Conservation (phyloP, 2,888 invertebrate genomes). For the Synergus japonicus region DNA sequence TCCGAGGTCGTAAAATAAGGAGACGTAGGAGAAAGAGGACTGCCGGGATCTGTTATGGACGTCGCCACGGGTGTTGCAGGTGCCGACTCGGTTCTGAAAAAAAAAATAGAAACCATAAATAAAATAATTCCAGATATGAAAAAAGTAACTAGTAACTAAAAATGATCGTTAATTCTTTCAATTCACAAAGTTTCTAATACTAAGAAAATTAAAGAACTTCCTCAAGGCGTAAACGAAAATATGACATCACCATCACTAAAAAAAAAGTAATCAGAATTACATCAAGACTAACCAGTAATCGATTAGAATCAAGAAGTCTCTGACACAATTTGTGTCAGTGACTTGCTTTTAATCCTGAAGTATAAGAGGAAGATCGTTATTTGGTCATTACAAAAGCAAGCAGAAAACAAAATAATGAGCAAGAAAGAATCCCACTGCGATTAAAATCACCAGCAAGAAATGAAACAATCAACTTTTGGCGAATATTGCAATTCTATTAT, state of each 20-base stretch:
- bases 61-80: conserved; percentile 63
- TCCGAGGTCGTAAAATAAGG: conserved; percentile 84
- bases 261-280: not conserved
- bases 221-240: not conserved
- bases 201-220: not conserved
- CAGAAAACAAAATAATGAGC: not conserved
- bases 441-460: not conserved
- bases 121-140: not conserved
- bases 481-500: not conserved
- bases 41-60: conserved; percentile 71
- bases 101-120: conserved; percentile 2
- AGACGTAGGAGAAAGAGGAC: conserved; percentile 81
- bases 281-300: not conserved
- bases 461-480: not conserved
- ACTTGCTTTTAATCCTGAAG: conserved; percentile 3
- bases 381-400: not conserved
- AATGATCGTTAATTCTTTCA: not conserved
- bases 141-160: not conserved
- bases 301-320: not conserved
- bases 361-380: not conserved
- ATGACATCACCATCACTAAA: not conserved
- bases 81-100: conserved; percentile 69
- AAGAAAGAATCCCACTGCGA: not conserved
- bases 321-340: not conserved
- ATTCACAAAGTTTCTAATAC: too few relatives aligned